phyloP scores from a whole-genome alignment of 2,113 vertebrate species.

The Phaethon lepturus region DNA sequence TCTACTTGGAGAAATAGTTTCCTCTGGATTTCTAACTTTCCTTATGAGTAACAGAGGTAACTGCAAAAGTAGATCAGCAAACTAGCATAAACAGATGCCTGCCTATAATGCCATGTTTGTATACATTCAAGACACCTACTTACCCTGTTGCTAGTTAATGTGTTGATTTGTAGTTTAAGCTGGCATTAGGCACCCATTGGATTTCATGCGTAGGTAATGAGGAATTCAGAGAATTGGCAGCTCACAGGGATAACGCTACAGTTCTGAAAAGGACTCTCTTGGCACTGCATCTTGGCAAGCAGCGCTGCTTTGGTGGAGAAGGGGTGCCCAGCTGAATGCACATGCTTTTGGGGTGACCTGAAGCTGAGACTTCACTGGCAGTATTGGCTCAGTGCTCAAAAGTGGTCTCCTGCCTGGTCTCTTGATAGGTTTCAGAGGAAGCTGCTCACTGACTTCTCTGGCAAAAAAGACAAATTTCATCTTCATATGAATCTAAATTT shows the following conservation, averaged over 20 bases:
- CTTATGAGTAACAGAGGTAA: background rate
- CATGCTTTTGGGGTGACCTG: background rate
- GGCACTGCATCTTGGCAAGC: background rate
- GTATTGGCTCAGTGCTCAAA: background rate
- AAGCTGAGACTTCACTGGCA: background rate
- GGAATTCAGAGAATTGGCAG: slow-evolving; percentile 8
- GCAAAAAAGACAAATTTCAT: background rate
- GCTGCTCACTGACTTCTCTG: background rate
- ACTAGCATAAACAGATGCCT: background rate
- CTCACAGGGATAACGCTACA: background rate
- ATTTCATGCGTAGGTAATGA: background rate
- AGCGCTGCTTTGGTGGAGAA: background rate
- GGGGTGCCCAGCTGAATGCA: background rate
- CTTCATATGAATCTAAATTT: background rate
- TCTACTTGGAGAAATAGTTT: background rate
- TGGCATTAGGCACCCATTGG: background rate
- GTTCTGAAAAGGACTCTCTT: background rate
- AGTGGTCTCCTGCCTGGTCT: background rate
- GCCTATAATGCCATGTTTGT: background rate
- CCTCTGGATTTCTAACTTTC: background rate
- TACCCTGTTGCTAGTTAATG: background rate
- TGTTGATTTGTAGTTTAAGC: background rate
- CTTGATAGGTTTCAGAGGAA: background rate
- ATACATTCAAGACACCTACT: background rate
- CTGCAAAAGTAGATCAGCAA: background rate